Base-by-base conservation (phyloP, 1,140 invertebrate species). In the Akabosia matsudoensis region DNA sequence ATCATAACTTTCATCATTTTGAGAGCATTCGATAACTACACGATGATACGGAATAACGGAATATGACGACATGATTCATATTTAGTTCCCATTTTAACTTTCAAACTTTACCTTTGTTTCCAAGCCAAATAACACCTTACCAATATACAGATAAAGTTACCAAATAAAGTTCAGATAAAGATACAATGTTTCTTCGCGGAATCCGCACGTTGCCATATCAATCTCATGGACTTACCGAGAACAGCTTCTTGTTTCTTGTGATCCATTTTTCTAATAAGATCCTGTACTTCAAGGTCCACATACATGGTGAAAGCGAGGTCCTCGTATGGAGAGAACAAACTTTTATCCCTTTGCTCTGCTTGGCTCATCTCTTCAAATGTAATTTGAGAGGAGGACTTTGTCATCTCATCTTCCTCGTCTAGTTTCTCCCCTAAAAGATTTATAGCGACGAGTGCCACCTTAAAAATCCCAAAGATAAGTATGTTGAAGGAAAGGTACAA, bases 281-380 rank as follows among this genome's bases (percentile, higher is more conserved):
- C 90, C 0, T 93, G 93, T 2, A 97, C 92, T 80, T 96, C 94
- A n/a, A 91, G 90, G 84, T 97, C 95, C 10, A 97, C 94, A 82
- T 98, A 98, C 95, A 98, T 98, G 70, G 95, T 93, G 85, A 97
- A 97, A 0, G 95, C 92, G n/a, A 98, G 86, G 85, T 98, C 95
- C 83, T 98, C 95, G 82, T 95, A 93, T 0, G 93, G 91, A 0
- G 94, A 96, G 74, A 90, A 80, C 45, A 82, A 74, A 73, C 74
- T 78, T 33, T 85, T 84, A 71, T 86, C 85, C 1, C 84, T 82
- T 30, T 70, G 28, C 80, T 87, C 83, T 67, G 16, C 84, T 80
- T 33, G 82, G 79, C 82, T 87, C 77, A 74, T 83, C 52, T 80
- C 77, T 70, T 79, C 78, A 67, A 81, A 79, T 37, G 76, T 76